These are phyloP conservation scores for Scophthalmus maximus DNA, from an alignment of 2,113 vertebrate genomes.

Conservation along the genomic window DNA sequence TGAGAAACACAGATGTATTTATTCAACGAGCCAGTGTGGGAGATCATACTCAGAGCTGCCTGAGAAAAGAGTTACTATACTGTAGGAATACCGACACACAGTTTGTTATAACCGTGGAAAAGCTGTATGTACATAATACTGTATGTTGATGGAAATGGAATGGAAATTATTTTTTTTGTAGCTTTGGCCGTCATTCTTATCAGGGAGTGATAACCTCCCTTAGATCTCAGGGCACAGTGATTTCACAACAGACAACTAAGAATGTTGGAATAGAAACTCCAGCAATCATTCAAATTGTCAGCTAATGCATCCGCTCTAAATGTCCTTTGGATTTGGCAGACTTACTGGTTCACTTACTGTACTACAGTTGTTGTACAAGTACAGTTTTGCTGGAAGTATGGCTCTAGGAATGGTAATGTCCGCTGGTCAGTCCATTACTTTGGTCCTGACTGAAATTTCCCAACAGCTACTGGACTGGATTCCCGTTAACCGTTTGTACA, in stretches of 20 bases:
- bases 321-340: no score
- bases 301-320: background rate
- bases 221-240: background rate
- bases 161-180: background rate
- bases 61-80: conserved; percentile 9
- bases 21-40: background rate
- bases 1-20: conserved; percentile 48
- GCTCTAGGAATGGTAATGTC: no score
- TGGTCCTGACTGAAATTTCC: no score
- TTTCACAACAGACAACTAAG: background rate
- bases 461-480: no score
- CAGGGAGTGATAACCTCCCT: background rate
- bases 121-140: background rate
- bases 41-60: conserved; percentile 14
- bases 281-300: background rate
- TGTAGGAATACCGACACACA: background rate
- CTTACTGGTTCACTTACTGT: background rate
- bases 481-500: no score
- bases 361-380: no score
- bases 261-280: background rate
- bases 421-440: no score
- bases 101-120: background rate
- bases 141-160: background rate
- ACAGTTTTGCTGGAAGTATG: no score
- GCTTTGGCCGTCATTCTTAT: background rate